phyloP scores from a whole-genome alignment of 2,797 vertebrate genomes.

The Sylvia borin region DNA sequence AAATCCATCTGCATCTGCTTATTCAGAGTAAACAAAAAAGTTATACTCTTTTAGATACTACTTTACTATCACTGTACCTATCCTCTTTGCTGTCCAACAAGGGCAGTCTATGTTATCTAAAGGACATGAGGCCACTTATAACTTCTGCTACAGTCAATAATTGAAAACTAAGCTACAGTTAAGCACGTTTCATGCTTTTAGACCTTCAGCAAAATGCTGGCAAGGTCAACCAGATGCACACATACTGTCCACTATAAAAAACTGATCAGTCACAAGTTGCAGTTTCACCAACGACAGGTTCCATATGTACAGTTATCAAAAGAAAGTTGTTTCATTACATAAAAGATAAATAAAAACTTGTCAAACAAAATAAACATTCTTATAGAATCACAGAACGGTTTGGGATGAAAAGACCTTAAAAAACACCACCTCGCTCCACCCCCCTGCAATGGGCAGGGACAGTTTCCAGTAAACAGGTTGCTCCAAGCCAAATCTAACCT shows the following conservation, averaged over 20 bases:
- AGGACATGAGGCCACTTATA: neutral
- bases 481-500: neutral
- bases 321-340: neutral
- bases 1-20: neutral
- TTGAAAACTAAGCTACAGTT: neutral
- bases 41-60: neutral
- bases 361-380: neutral
- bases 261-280: neutral
- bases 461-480: neutral
- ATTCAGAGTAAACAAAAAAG: neutral
- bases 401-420: neutral
- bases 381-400: neutral
- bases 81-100: neutral
- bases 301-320: neutral
- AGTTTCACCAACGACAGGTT: neutral
- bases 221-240: neutral
- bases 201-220: neutral
- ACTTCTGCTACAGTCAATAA: neutral
- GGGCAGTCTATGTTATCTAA: neutral
- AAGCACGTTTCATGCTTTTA: neutral
- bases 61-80: neutral
- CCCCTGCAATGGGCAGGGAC: neutral
- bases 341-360: neutral
- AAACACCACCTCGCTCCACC: neutral
- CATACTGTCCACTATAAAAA: neutral